These are phyloP conservation scores for Andricus quercusramuli DNA, from an alignment of 2,888 invertebrate genomes.

Conservation along the genomic window DNA sequence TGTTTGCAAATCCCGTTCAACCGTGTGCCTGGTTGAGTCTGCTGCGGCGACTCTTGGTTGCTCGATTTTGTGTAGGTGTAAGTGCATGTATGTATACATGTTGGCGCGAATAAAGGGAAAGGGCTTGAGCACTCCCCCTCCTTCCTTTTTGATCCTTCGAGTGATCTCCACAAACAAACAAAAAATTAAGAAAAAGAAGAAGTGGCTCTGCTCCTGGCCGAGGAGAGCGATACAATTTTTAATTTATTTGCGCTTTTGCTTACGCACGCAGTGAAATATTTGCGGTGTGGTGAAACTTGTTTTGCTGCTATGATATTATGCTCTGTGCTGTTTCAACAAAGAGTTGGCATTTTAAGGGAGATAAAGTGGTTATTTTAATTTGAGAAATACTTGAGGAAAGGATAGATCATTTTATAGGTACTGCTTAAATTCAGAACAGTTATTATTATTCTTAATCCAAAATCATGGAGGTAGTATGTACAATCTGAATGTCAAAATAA, in stretches of 20 bases:
- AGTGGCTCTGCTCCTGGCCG: neutral
- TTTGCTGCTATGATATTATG: slow-evolving; percentile 29
- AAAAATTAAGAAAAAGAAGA: slow-evolving; percentile 16
- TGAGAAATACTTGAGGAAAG: neutral
- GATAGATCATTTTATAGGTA: no score
- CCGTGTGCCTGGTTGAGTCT: slow-evolving; percentile 58
- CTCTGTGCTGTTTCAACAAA: slow-evolving; percentile 25
- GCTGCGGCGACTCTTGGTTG: slow-evolving; percentile 28
- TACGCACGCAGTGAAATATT: slow-evolving; percentile 31
- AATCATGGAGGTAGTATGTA: neutral
- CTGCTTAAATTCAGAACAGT: neutral
- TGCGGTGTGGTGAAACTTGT: slow-evolving; percentile 13
- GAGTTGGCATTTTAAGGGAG: neutral
- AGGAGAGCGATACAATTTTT: slow-evolving; percentile 39
- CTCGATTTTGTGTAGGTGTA: slow-evolving; percentile 35
- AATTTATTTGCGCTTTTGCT: slow-evolving; percentile 36
- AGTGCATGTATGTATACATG: slow-evolving; percentile 20
- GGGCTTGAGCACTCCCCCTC: slow-evolving; percentile 20
- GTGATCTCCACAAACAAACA: slow-evolving; percentile 23
- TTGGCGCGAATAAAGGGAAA: slow-evolving; percentile 34
- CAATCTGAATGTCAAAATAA: neutral
- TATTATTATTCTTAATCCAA: neutral
- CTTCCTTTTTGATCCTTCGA: slow-evolving; percentile 12
- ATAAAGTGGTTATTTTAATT: neutral
- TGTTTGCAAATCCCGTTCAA: slow-evolving; percentile 76